These are phyloP conservation scores for Entomobrya multifasciata DNA, from an alignment of 2,888 invertebrate genomes.

Conservation along the genomic window DNA sequence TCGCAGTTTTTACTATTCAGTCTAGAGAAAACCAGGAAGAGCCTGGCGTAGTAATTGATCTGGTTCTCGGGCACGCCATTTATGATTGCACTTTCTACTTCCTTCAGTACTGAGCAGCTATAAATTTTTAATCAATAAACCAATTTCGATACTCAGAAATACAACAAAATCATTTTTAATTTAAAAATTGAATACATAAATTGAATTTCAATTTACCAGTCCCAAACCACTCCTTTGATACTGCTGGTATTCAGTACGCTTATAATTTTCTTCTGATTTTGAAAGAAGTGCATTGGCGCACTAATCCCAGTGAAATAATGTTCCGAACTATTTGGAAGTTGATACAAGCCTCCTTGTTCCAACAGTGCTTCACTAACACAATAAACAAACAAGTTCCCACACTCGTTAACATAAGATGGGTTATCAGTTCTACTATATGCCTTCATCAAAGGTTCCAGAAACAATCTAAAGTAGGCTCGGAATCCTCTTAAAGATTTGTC, in stretches of 20 bases:
- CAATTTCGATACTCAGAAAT: not conserved
- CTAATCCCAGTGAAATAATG: constrained; percentile 58
- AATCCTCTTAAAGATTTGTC: constrained; percentile 47
- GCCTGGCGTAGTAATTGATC: constrained; percentile 12
- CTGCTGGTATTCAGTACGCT: constrained; percentile 61
- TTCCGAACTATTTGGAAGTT: constrained; percentile 46
- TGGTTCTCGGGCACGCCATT: constrained; percentile 8
- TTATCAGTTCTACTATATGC: constrained; percentile 53
- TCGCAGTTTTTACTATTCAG: constrained; percentile 68
- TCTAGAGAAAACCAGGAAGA: constrained; percentile 67
- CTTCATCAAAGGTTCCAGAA: constrained; percentile 61
- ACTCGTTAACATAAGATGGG: not conserved
- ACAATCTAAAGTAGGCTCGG: constrained; percentile 66
- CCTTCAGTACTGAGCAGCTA: constrained; percentile 54
- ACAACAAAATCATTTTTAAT: too few species aligned
- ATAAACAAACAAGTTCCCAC: constrained; percentile 19
- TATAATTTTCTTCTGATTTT: constrained; percentile 60
- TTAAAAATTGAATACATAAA: not conserved
- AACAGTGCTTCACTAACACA: constrained; percentile 72
- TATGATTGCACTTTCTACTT: constrained; percentile 19
- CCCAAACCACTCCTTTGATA: constrained; percentile 57
- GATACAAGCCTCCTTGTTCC: constrained; percentile 69
- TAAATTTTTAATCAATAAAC: too few species aligned
- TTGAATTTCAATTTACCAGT: constrained; percentile 58
- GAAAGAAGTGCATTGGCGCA: constrained; percentile 61